phyloP scores from a whole-genome alignment of 2,797 vertebrate genomes.

The Scarus forsteni region DNA sequence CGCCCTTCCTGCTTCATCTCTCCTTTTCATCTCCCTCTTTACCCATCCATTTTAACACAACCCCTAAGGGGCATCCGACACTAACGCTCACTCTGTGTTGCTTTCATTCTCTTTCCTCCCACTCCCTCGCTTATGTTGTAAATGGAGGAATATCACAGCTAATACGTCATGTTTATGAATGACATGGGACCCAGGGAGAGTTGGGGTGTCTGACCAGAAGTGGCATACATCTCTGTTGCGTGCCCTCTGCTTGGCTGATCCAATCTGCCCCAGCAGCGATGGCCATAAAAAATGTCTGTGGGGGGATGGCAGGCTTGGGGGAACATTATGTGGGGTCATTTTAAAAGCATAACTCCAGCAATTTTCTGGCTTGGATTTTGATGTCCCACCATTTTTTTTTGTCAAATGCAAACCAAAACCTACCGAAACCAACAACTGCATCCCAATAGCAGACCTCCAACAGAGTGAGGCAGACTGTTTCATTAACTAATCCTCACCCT shows the following conservation, averaged over 20 bases:
- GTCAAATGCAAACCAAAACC: constrained; percentile 9
- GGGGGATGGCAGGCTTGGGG: constrained; percentile 42
- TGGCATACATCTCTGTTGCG: constrained; percentile 71
- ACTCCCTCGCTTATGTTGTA: constrained; percentile 81
- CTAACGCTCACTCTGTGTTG: constrained; percentile 79
- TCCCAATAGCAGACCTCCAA: not conserved
- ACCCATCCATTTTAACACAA: constrained; percentile 92
- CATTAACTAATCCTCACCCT: not conserved
- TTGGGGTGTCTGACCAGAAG: constrained; percentile 61
- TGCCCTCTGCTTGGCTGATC: constrained; percentile 72
- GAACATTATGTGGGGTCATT: constrained; percentile 40
- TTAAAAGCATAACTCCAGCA: constrained; percentile 19
- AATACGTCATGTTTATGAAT: constrained; percentile 94
- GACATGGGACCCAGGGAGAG: constrained; percentile 83
- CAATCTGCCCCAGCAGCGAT: constrained; percentile 65
- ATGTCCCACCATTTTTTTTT: constrained; percentile 11
- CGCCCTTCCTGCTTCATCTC: constrained; percentile 89
- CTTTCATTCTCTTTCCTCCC: constrained; percentile 66
- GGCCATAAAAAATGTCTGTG: constrained; percentile 58
- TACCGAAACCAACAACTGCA: not conserved
- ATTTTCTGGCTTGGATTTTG: constrained; percentile 10
- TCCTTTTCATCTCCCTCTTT: constrained; percentile 90
- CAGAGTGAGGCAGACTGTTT: not conserved
- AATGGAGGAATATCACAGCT: constrained; percentile 87
- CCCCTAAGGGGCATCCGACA: constrained; percentile 85